Evolutionary conservation across 2,888 invertebrate species (phyloP).

Genomic region (Eristalinus aeneus): DNA sequence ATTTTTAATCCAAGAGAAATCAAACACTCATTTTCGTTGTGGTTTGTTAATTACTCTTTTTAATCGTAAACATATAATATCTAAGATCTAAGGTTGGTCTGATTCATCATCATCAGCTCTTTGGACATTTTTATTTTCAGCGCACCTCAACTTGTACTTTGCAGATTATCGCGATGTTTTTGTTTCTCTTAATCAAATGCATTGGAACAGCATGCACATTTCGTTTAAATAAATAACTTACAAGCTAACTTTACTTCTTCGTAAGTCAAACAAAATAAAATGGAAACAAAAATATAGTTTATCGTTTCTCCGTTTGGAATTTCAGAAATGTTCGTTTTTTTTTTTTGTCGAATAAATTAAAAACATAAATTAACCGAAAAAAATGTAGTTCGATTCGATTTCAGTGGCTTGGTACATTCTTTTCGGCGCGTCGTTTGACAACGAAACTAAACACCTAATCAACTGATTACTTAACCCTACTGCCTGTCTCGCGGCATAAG

Average conservation of each 20-base stretch:
- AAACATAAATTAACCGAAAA: not conserved
- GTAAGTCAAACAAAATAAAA: not conserved
- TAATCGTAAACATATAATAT: slow-evolving; percentile 40
- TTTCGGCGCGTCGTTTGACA: not conserved
- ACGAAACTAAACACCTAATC: not conserved
- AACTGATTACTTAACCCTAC: not conserved
- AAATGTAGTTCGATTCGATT: not conserved
- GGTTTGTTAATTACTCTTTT: slow-evolving; percentile 46
- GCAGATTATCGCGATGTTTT: slow-evolving; percentile 42
- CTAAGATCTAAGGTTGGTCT: slow-evolving; percentile 35
- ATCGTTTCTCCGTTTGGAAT: not conserved
- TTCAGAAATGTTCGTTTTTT: slow-evolving; percentile 21
- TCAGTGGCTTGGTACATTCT: not conserved
- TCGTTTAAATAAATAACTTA: slow-evolving; percentile 28
- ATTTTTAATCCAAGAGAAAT: too few relatives aligned
- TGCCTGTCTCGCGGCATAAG: not conserved
- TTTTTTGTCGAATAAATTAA: not conserved
- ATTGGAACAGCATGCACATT: slow-evolving; percentile 40
- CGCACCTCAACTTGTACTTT: slow-evolving; percentile 57
- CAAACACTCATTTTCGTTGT: not conserved
- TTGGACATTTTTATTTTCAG: slow-evolving; percentile 36
- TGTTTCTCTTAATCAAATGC: slow-evolving; percentile 27
- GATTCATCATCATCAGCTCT: slow-evolving; percentile 15
- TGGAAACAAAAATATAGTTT: not conserved
- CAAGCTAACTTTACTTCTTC: slow-evolving; percentile 15